Percentiles rank a stretch among this genome's conserved stretches.
Conservation (phyloP, 2,888 invertebrate genomes). For the Cephus sareptanus region DNA sequence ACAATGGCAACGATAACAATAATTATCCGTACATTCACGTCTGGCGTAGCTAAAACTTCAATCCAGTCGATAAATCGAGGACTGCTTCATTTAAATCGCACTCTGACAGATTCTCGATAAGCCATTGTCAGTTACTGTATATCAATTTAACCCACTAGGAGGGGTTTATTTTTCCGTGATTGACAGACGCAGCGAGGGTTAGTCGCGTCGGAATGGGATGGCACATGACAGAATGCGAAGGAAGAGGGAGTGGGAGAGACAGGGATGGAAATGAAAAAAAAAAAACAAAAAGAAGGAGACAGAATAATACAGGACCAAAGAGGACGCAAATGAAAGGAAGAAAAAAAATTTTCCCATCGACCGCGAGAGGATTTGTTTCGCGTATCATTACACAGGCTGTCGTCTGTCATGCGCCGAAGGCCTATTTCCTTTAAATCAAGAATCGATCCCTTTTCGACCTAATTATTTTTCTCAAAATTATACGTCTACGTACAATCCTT, state of each 20-base stretch:
- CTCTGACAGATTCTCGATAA: constrained; percentile 55
- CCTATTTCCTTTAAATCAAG: neutral
- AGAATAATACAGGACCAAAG: neutral
- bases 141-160: constrained; percentile 46
- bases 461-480: neutral
- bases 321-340: neutral
- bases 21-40: neutral
- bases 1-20: neutral
- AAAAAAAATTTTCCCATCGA: neutral
- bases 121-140: constrained; percentile 55
- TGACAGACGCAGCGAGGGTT: constrained; percentile 38
- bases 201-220: constrained; percentile 23
- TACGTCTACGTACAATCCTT: neutral
- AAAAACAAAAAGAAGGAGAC: no score
- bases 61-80: constrained; percentile 27
- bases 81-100: constrained; percentile 47
- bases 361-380: neutral
- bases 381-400: neutral
- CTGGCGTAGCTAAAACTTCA: neutral
- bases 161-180: constrained; percentile 51
- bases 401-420: neutral
- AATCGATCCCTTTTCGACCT: neutral
- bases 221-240: constrained; percentile 18
- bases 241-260: constrained; percentile 21
- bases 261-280: constrained; percentile 30